Base-by-base conservation (phyloP, 53 echinoderm and acorn worm genomes). In the Arbacia lixula region DNA sequence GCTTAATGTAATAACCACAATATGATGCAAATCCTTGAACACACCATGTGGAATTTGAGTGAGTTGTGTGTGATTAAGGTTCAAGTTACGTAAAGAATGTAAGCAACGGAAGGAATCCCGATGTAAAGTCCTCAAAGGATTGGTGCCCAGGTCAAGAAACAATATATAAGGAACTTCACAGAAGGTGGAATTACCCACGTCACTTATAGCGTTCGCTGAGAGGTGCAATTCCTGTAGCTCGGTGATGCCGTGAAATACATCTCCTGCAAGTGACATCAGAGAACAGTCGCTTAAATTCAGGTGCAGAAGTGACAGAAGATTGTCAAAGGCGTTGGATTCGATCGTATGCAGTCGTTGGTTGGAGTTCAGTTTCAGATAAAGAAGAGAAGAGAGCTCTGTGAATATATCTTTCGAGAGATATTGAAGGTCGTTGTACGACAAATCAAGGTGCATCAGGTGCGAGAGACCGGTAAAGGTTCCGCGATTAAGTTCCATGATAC, bases 61-160 rank as follows among this genome's bases (percentile, higher is more conserved):
- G 14, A 77, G n/a, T 31, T 14, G 1, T 3, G 29, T 38, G 11
- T 38, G 36, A 6, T 58, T 77, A 2, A 77, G 78, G 36, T 77
- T 39, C 17, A 77, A 49, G 14, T 56, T 55, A 12, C 60, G 31
- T 22, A 77, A 60, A 6, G 16, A 5, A 16, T 22, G 17, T 11
- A 77, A 40, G 40, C 78, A 77, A 2, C 12, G 25, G 16, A 77
- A 77, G 2, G 78, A 77, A 8, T 36, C 41, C 12, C 1, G 34
- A 22, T 39, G 37, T 36, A 77, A 16, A 36, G 37, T 24, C 41
- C 58, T 25, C 21, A 77, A 19, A 22, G 78, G 78, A 60, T 77
- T 77, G 55, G 34, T 24, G 40, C 40, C 39, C 5, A 77, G 38
- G 12, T 77, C 78, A 17, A 77, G 78, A 31, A 77, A 21, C 24